Base-by-base conservation (phyloP, 2,113 vertebrate species). In the Malurus cyaneus region DNA sequence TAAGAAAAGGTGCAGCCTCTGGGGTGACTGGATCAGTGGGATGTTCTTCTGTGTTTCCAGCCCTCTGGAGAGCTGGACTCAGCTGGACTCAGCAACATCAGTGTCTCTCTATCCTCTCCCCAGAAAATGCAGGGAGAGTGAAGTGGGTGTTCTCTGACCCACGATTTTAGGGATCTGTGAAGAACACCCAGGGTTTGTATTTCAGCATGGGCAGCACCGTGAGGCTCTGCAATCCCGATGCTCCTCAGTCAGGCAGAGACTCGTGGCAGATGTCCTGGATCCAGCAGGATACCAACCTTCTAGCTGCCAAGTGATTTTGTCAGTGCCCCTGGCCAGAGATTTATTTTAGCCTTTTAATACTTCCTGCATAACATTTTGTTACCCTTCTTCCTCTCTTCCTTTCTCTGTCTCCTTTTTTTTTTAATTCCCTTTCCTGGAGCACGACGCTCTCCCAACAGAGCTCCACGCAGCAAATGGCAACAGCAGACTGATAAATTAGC, bases 401-500 rank as follows among this genome's bases (percentile, higher is more conserved):
- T 39, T 42, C 32, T 34, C 28, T 65, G 1, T 29, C 11, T 67
- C 14, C 2, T 57, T 24, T 65, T 32, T 53, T 39, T 61, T 60
- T 79, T 12, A 4, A 25, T 80, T 61, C 46, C 70, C 29, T 61
- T 95, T 96, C 89, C 83, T 7, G 20, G 80, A 95, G 65, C 83
- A 74, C 79, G 93, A 95, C 96, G 74, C 82, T 97, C 97, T 95
- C 96, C 96, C 91, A 93, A 95, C 94, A 90, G 78, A 96, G 80
- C 90, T 92, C 60, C 70, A 41, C 32, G 90, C 96, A 95, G 94
- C 80, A 96, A 97, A 96, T 62, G 80, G 79, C 93, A 96, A 95
- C 95, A 95, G 46, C 32, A 82, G 78, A 57, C 92, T 97, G 97
- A 98, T 97, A 95, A 97, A 98, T 97, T 96, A 98, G 91, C 59